phyloP scores from a whole-genome alignment of 1,140 invertebrate species.

The Magallana angulata region DNA sequence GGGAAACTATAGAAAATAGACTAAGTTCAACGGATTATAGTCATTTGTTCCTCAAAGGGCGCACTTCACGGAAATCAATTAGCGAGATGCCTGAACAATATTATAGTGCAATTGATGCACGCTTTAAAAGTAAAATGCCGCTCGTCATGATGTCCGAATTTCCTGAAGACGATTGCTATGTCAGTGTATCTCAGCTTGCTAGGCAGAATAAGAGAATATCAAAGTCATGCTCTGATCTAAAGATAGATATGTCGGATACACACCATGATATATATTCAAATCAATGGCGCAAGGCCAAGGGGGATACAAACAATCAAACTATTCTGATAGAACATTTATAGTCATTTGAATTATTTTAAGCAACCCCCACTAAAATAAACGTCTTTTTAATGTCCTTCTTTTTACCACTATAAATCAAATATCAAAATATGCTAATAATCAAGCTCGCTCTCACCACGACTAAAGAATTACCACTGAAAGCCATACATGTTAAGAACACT shows the following conservation, averaged over 20 bases:
- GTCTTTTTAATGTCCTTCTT: too few species aligned
- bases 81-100: neutral
- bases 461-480: too few species aligned
- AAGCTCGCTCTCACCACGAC: too few species aligned
- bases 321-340: conserved; percentile 3
- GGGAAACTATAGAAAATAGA: neutral
- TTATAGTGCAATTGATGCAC: neutral
- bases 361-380: neutral
- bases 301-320: neutral
- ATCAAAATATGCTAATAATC: too few species aligned
- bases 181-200: neutral
- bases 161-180: neutral
- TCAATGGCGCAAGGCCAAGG: neutral
- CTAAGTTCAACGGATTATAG: neutral
- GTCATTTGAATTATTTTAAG: neutral
- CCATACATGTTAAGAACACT: too few species aligned
- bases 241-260: neutral
- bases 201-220: neutral
- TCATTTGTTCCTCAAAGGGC: neutral
- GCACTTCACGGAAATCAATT: neutral
- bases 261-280: neutral
- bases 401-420: too few species aligned
- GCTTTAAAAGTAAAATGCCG: neutral
- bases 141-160: neutral
- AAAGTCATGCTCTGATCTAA: neutral